Conservation (phyloP, 1,140 invertebrate species). For the Drosophila erecta region DNA sequence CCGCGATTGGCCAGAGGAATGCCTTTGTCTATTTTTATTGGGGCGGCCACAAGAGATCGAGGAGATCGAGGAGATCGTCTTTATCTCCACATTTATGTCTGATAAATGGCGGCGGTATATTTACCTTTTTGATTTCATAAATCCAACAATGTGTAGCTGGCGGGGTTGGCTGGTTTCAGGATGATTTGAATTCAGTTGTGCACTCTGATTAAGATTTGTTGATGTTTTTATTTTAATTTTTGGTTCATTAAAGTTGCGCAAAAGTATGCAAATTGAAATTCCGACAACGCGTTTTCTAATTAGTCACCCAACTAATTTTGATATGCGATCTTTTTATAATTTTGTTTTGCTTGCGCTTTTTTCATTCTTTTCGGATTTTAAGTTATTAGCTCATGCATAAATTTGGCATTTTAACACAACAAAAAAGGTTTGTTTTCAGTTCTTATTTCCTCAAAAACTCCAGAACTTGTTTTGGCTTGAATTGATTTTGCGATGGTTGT, state of each 20-base stretch:
- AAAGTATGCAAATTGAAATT: conserved; percentile 64
- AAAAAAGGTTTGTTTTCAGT: conserved; percentile 55
- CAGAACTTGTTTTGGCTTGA: conserved; percentile 47
- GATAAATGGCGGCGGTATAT: too few relatives aligned
- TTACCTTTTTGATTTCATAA: conserved; percentile 82
- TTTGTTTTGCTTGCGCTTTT: conserved; percentile 16
- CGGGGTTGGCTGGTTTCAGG: conserved; percentile 10
- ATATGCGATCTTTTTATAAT: conserved; percentile 16
- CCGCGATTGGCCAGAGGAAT: conserved; percentile 27
- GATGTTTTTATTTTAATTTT: conserved; percentile 57
- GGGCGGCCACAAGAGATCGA: conserved; percentile 43
- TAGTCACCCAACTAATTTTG: conserved; percentile 65
- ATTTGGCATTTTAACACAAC: conserved; percentile 61
- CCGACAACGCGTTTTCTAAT: conserved; percentile 59
- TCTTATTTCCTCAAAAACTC: conserved; percentile 56
- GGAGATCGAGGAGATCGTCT: conserved; percentile 28
- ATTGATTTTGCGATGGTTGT: conserved; percentile 6
- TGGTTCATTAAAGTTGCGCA: conserved; percentile 45
- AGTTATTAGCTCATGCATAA: conserved; percentile 70
- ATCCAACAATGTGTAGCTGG: conserved; percentile 60
- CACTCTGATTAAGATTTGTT: conserved; percentile 59
- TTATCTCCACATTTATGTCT: conserved; percentile 15
- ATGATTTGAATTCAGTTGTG: conserved; percentile 28
- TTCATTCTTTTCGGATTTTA: conserved; percentile 45
- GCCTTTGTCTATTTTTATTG: conserved; percentile 73